phyloP scores from a whole-genome alignment of 2,797 vertebrate genomes.

The Urophycis tenuis region DNA sequence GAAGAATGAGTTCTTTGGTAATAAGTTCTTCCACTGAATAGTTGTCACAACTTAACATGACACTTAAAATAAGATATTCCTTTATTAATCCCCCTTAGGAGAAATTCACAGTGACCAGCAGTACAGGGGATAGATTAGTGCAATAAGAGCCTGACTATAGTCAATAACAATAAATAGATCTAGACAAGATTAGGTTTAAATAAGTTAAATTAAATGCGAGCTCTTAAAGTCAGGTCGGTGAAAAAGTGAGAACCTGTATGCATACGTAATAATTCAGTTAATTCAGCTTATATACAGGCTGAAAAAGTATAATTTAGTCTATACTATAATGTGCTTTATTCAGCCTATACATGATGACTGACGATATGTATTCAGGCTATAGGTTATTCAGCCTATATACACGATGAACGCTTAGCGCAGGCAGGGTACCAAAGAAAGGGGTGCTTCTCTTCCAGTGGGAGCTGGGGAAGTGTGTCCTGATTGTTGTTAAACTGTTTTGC shows the following conservation, averaged over 20 bases:
- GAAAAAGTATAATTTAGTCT: background rate
- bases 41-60: background rate
- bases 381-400: background rate
- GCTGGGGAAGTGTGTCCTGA: conserved; percentile 13
- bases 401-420: background rate
- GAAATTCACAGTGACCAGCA: no score
- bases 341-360: background rate
- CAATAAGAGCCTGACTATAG: no score
- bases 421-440: conserved; percentile 7
- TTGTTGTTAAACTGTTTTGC: conserved; percentile 31
- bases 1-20: background rate
- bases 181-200: no score
- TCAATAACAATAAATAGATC: no score
- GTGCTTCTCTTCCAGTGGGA: conserved; percentile 24
- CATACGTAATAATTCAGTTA: no score
- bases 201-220: no score
- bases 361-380: background rate
- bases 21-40: background rate
- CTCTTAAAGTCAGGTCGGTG: no score
- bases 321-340: no score
- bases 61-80: no score
- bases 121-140: no score
- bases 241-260: no score
- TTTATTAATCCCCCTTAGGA: no score
- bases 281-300: background rate